Base-by-base conservation (phyloP, 1,140 invertebrate genomes). In the Panulirus ornatus region DNA sequence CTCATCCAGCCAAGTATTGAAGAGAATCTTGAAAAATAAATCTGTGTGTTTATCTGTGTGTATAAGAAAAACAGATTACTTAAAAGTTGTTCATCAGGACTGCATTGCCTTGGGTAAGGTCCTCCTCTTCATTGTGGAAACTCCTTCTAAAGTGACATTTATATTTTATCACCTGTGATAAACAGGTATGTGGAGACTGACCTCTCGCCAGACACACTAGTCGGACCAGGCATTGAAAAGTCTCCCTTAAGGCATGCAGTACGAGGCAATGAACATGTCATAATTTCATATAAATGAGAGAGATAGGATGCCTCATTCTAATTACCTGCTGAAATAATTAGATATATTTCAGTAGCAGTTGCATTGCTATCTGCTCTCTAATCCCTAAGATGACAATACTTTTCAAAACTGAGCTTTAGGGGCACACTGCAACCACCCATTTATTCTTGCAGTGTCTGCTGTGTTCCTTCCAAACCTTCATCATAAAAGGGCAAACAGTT, bases 341-440 rank as follows among this genome's bases (percentile, higher is more conserved):
- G 87, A 84, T 47, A 89, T 89, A 51, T 83, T 89, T 70, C 71
- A 83, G 70, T 73, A 84, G 75, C 40, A 42, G 63, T 47, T 89
- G 85, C 85, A 83, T 83, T 70, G 81, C 81, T 88, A 75, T 89
- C 63, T 89, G 79, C 84, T 75, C 81, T 89, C 66, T 89, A 89
- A 76, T 84, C 79, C 79, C 66, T 89, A 89, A 89, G 79, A 89
- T 73, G 87, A 89, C 87, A 89, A 89, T 89, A 89, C 78, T 83
- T 54, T 75, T 81, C 14, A 83, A 58, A 75, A 88, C 51, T 89
- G 79, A 76, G 87, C 87, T 89, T 58, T 82, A 71, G 66, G 70
- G 79, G 30, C n/a, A 70, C 81, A 89, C 79, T 89, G 79, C 87
- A 89, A 51, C 54, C 51, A 82, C 63, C 83, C 63, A 84, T 84